Base-by-base conservation (phyloP, 2,113 vertebrate genomes). In the Clinocottus analis region DNA sequence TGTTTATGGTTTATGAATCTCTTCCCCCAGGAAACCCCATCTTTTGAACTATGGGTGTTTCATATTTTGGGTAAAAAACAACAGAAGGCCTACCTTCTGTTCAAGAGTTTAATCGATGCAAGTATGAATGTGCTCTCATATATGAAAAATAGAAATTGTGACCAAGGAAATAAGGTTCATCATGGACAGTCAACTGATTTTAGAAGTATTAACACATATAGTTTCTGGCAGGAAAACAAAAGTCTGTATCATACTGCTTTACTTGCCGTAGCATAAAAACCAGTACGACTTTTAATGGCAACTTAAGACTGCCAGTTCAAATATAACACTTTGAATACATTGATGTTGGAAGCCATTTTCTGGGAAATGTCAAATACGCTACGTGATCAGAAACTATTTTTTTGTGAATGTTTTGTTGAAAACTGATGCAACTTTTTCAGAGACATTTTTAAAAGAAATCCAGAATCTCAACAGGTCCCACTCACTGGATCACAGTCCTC, bases 401-500 rank as follows among this genome's bases (percentile, higher is more conserved):
- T 56, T 33, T 4, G 29, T 29, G 14, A 8, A 16, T 31, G 27
- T 29, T 35, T 60, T 35, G 16, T 33, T 60, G 1, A 31, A 59
- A 13, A n/a, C 31, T 12, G 19, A 33, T 37, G 33, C 7, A 61
- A 19, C 27, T 33, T 35, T 61, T 12, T 17, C 8, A 3, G n/a
- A n/a, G n/a, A n/a, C n/a, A n/a, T 9, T 7, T 23, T 37, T 23
- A 1, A 4, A 56, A 51, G 2, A 31, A 31, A 31, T 31, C 12
- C 23, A 16, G 17, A 14, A 12, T 43, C 33, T 31, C 12, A 21
- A 5, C 7, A 4, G 9, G 41, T 7, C n/a, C n/a, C 16, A 95
- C 97, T 60, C 93, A 98, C 97, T 98, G 97, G 87, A 98, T 93
- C 76, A 97, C 68, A 0, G 96, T 97, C 88, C 94, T 96, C 73